phyloP scores from a whole-genome alignment of 2,888 invertebrate genomes.

The Latheticus oryzae region DNA sequence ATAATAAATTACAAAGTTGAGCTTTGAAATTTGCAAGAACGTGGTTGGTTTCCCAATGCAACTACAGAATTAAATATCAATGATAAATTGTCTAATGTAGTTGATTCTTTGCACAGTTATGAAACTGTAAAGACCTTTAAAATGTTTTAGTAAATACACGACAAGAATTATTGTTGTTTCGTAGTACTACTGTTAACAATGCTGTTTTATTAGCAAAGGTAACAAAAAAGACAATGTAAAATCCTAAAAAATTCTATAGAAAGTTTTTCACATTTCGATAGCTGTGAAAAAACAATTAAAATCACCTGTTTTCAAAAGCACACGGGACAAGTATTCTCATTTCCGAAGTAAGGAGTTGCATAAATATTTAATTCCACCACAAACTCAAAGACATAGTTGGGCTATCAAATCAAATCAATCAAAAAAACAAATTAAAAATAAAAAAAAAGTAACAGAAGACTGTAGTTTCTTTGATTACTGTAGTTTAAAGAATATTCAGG shows the following conservation, averaged over 20 bases:
- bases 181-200: conserved; percentile 37
- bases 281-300: conserved; percentile 12
- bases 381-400: conserved; percentile 41
- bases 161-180: conserved; percentile 43
- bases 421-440: no score
- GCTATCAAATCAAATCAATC: conserved; percentile 56
- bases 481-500: no score
- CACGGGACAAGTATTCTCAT: background rate
- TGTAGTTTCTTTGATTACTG: no score
- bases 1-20: conserved; percentile 48
- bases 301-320: conserved; percentile 5
- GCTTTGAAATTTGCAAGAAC: conserved; percentile 21
- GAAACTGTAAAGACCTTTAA: conserved; percentile 52
- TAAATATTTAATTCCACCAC: conserved; percentile 34
- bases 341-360: conserved; percentile 41
- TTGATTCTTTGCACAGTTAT: conserved; percentile 20
- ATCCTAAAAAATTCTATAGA: conserved; percentile 41
- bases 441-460: no score
- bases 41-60: conserved; percentile 32
- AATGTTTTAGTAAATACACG: conserved; percentile 41
- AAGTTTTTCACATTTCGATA: conserved; percentile 36
- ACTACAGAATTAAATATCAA: no score
- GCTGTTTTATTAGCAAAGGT: conserved; percentile 37
- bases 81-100: conserved; percentile 1
- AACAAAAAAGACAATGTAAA: no score